Evolutionary conservation across 2,113 vertebrate species (phyloP), one percentile per base, ranked within the genome.

Genomic region (Chaetorhynchus papuensis): DNA sequence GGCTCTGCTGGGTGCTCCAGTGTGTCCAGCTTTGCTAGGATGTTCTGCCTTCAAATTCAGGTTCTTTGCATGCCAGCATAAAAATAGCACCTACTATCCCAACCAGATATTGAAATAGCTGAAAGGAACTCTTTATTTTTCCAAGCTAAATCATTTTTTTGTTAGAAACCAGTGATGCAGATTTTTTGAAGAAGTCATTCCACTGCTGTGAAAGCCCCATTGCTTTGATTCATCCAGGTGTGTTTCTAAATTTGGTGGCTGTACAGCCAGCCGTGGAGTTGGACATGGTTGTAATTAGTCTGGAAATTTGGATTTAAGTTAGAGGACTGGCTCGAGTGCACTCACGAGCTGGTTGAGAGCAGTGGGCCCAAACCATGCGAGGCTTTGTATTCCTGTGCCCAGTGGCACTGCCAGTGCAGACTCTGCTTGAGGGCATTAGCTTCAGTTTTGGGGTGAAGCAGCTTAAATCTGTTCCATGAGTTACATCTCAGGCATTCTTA

Each of bases 341-440:
- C 41, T 71, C 49, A 18, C 20, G 18, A 22, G 15, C 20, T 45
- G 0, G 4, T 19, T 72, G 75, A 27, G 70, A 76, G 5, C 31
- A 54, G 20, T 1, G 17, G 15, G 37, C 24, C 20, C 7, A 3
- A 49, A 22, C 71, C 1, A 4, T 42, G 33, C 0, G 1, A 3
- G 39, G 8, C 27, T 80, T 45, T 57, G n/a, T 54, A 1, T 57
- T 80, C 42, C 60, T 81, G 30, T 37, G 22, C 44, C 60, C 3
- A 11, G 33, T 57, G 60, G 17, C 3, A 4, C 60, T 35, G 76
- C 18, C 30, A 53, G 37, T n/a, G 15, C 45, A 54, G 64, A 5
- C 35, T 75, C 35, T 86, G 18, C 64, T 77, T 49, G 60, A 59
- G 39, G 35, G 13, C 10, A 16, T 70, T 50, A 19, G 10, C 72